These are phyloP conservation scores for Cydia splendana DNA, from an alignment of 1,140 invertebrate species.

Conservation along the genomic window DNA sequence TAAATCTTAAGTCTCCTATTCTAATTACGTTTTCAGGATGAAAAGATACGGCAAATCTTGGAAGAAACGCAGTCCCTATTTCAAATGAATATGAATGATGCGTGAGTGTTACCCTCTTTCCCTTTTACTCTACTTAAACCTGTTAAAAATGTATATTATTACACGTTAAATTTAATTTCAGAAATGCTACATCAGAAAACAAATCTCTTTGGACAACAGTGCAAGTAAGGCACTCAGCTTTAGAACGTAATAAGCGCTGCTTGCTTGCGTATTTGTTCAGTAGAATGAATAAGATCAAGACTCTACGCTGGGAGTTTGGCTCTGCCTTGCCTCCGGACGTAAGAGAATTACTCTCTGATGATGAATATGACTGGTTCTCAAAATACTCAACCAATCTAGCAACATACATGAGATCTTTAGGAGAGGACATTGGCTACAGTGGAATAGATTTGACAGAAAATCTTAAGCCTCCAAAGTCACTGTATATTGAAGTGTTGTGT, in stretches of 20 bases:
- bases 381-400: constrained; percentile 93
- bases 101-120: constrained; percentile 56
- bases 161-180: constrained; percentile 44
- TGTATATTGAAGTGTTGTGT: constrained; percentile 96
- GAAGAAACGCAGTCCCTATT: constrained; percentile 73
- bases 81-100: constrained; percentile 74
- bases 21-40: constrained; percentile 57
- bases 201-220: constrained; percentile 83
- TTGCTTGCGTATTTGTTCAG: constrained; percentile 94
- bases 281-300: constrained; percentile 88
- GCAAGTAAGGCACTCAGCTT: constrained; percentile 89
- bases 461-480: constrained; percentile 93
- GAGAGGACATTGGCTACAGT: constrained; percentile 84
- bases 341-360: constrained; percentile 88
- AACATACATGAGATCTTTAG: constrained; percentile 93
- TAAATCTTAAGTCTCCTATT: neutral
- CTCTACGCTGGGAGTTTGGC: constrained; percentile 96
- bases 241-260: constrained; percentile 95
- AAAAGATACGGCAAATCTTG: constrained; percentile 68
- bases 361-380: constrained; percentile 93
- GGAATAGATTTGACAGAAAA: constrained; percentile 94
- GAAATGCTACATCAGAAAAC: constrained; percentile 70
- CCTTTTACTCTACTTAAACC: neutral
- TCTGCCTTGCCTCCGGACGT: constrained; percentile 93
- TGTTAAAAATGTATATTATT: neutral